A percentile compares a stretch with the other conserved stretches of the same genome.
phyloP scores from a whole-genome alignment of 2,797 vertebrate species.

The Poeciliopsis gracilis region DNA sequence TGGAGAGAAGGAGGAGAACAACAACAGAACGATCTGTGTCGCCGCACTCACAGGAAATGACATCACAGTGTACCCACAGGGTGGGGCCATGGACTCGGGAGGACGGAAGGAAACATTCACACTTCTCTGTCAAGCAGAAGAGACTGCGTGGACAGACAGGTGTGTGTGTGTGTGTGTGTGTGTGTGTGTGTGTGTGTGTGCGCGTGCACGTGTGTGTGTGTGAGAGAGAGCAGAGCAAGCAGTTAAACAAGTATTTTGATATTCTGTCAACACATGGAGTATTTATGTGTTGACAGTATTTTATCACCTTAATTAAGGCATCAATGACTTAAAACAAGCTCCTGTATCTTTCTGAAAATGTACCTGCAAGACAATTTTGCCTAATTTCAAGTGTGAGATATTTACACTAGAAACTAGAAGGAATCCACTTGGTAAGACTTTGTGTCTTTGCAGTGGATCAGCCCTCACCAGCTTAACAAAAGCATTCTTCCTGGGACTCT shows the following conservation, averaged over 20 bases:
- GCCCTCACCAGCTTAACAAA: background rate
- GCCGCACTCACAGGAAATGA: conserved; percentile 41
- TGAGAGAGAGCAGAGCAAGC: too few relatives aligned
- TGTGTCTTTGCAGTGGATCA: background rate
- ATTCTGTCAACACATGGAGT: too few relatives aligned
- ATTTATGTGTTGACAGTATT: too few relatives aligned
- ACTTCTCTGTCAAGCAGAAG: conserved; percentile 25
- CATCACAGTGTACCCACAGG: conserved; percentile 35
- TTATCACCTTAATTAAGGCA: too few relatives aligned
- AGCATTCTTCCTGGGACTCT: background rate
- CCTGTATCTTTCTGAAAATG: too few relatives aligned
- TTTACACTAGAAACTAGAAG: too few relatives aligned
- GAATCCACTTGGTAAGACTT: too few relatives aligned
- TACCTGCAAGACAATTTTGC: too few relatives aligned
- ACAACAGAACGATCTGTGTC: background rate
- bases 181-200: conserved; percentile 47
- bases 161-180: conserved; percentile 54
- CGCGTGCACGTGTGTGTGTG: conserved; percentile 52
- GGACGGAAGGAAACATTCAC: conserved; percentile 20
- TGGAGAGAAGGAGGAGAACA: conserved; percentile 18
- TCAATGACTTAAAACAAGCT: too few relatives aligned
- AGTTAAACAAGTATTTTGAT: too few relatives aligned
- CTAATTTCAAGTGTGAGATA: too few relatives aligned
- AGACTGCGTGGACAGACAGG: conserved; percentile 55
- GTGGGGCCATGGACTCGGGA: conserved; percentile 23